Conservation (phyloP, 2,888 invertebrate genomes). For the Volucella inanis region DNA sequence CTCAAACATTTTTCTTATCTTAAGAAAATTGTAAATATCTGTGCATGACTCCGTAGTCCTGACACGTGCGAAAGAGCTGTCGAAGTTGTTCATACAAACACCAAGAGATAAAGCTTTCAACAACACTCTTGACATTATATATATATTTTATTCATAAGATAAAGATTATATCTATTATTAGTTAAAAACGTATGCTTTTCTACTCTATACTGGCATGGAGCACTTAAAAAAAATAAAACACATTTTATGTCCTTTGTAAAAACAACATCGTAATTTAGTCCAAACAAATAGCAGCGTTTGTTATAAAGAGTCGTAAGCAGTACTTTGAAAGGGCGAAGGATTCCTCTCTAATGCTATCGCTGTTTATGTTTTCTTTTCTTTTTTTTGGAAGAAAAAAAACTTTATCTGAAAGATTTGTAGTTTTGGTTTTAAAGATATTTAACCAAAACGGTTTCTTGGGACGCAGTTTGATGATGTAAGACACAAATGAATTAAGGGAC, state of each 20-base stretch:
- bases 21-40: no score
- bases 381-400: background rate
- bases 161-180: slow-evolving; percentile 14
- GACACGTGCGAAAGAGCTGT: background rate
- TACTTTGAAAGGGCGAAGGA: slow-evolving; percentile 21
- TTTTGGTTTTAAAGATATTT: slow-evolving; percentile 47
- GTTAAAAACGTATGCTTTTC: slow-evolving; percentile 33
- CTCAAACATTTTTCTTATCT: no score
- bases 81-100: background rate
- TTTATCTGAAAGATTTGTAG: slow-evolving; percentile 8
- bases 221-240: slow-evolving; percentile 17
- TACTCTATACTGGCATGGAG: slow-evolving; percentile 7
- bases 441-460: slow-evolving; percentile 29
- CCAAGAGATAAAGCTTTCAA: slow-evolving; percentile 3
- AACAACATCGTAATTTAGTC: slow-evolving; percentile 51
- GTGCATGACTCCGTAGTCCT: no score
- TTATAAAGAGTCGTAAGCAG: slow-evolving; percentile 2
- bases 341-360: slow-evolving; percentile 9
- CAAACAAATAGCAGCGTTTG: slow-evolving; percentile 1
- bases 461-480: slow-evolving; percentile 27
- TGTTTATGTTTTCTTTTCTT: slow-evolving; percentile 6
- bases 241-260: slow-evolving; percentile 45
- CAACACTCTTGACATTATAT: slow-evolving; percentile 8
- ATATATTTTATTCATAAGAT: slow-evolving; percentile 21
- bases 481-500: slow-evolving; percentile 50